Evolutionary conservation across 2,888 invertebrate genomes (phyloP).

Genomic region (Zonitis immaculata): DNA sequence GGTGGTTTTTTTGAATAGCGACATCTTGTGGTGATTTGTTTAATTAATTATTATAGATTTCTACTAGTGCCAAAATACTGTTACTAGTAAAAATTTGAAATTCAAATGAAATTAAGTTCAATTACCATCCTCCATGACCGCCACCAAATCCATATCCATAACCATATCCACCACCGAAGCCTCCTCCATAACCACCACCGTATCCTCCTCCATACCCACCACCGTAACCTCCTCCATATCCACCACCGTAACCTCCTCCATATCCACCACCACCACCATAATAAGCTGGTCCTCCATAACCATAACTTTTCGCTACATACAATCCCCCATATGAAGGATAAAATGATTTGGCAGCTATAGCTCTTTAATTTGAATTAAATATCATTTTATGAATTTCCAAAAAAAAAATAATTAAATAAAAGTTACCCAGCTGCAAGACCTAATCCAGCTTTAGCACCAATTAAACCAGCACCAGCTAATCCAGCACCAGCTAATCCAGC

Average conservation of each 20-base stretch:
- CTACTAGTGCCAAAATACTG: background rate
- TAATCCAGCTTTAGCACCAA: slow-evolving; percentile 7
- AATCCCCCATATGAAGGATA: slow-evolving; percentile 3
- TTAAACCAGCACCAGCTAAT: slow-evolving; percentile 10
- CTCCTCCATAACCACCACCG: slow-evolving; percentile 8
- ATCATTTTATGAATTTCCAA: no score
- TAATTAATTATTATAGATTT: background rate
- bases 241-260: slow-evolving; percentile 8
- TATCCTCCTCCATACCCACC: slow-evolving; percentile 3
- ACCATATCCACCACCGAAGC: slow-evolving; percentile 6
- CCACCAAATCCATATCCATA: slow-evolving; percentile 5
- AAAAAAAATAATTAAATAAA: background rate
- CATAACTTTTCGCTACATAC: background rate
- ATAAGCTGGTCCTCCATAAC: no score
- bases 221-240: slow-evolving; percentile 3
- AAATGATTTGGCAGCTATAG: background rate
- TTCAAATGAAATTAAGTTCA: background rate
- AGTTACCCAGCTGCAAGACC: slow-evolving; percentile 13
- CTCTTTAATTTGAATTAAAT: background rate
- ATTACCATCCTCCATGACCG: slow-evolving; percentile 5
- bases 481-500: slow-evolving; percentile 14
- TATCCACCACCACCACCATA: slow-evolving; percentile 7
- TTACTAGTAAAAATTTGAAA: background rate
- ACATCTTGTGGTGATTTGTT: background rate
- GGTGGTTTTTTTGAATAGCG: background rate